A percentile compares a stretch with the other conserved stretches of the same genome.
These are phyloP conservation scores for Buceros bicornis DNA, from an alignment of 2,797 vertebrate genomes.

Conservation along the genomic window DNA sequence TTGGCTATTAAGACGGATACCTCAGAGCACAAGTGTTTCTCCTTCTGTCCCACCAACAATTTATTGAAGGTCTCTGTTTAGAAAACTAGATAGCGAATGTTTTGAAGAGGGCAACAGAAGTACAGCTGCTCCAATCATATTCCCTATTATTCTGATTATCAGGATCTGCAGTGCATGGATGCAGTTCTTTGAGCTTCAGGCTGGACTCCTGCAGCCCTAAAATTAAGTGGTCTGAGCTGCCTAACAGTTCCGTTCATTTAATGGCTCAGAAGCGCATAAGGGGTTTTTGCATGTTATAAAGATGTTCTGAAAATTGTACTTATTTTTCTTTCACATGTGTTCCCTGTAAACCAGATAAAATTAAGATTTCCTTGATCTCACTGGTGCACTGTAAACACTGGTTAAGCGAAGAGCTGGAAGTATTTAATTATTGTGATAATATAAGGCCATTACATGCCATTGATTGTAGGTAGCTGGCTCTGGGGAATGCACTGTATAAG, in stretches of 20 bases:
- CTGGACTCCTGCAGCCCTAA: neutral
- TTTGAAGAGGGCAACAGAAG: neutral
- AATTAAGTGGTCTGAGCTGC: neutral
- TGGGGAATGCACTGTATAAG: slow-evolving; percentile 12
- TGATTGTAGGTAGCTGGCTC: slow-evolving; percentile 61
- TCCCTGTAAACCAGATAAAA: neutral
- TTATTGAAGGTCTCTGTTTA: neutral
- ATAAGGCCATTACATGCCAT: slow-evolving; percentile 51
- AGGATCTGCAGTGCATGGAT: neutral
- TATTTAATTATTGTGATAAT: slow-evolving; percentile 69
- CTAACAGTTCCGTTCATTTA: neutral
- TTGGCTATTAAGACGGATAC: neutral
- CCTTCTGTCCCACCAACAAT: neutral
- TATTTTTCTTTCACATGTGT: neutral
- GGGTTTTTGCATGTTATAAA: neutral
- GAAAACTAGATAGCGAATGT: neutral
- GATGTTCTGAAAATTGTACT: neutral
- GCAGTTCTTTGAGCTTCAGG: neutral
- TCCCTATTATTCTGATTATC: neutral
- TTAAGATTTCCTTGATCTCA: neutral
- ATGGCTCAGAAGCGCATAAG: neutral
- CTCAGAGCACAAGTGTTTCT: neutral
- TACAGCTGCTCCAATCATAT: neutral
- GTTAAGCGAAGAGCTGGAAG: slow-evolving; percentile 49
- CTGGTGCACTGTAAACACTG: neutral